Evolutionary conservation across 2,113 vertebrate species (phyloP), one percentile per base, ranked within the genome.

Genomic region (Empidonax alnorum): DNA sequence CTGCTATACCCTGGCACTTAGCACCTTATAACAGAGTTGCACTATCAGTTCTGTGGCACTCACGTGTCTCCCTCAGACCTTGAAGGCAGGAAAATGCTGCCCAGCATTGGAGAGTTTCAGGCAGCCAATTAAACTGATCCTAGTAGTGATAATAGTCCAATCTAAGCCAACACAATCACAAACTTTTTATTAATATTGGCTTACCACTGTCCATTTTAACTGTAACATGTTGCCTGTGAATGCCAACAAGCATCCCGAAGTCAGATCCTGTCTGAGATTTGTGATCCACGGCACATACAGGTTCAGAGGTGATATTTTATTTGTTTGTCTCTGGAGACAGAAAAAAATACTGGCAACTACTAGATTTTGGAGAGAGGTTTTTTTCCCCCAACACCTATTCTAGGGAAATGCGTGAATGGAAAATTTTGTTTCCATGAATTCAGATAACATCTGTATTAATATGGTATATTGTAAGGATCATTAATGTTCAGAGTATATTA

Each of bases 401-500:
- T 61, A 91, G 62, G 73, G 53, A 95, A 95, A 80, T 10, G 6
- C 59, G 28, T 89, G 84, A 91, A 90, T 62, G 80, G 67, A 94
- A 95, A 87, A 87, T 93, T 69, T 78, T 68, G 86, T 95, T 96
- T 90, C 75, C 12, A 18, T 94, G 68, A 94, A 85, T 95, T 92
- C 53, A 63, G 84, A 65, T 89, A 96, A 85, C 97, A 96, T 96
- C 96, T 96, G 96, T 92, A 95, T 97, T 96, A 97, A 95, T 91
- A 93, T 80, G 84, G 81, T 94, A 67, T 80, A 90, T 90, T 8
- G 24, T 97, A 97, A 97, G 92, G 97, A 97, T 97, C 95, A 97
- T 97, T 97, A 97, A 97, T 96, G 97, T 71, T 97, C 87, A 47
- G 93, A 94, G 82, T 95, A 84, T 94, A 96, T 96, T 97, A 97